phyloP scores from a whole-genome alignment of 1,140 invertebrate species.

The Monochamus saltuarius region DNA sequence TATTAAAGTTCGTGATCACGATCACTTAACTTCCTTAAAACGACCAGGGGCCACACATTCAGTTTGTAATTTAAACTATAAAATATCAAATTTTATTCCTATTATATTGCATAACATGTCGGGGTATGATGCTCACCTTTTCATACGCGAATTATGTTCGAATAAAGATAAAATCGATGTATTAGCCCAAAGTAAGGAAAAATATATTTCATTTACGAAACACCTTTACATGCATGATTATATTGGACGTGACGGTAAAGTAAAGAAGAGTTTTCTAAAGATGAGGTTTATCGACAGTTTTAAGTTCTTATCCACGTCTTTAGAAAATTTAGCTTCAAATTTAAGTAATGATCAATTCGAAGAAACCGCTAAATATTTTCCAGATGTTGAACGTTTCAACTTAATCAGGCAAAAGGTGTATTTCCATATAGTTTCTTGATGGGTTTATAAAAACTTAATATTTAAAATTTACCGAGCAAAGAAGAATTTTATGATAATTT shows the following conservation, averaged over 20 bases:
- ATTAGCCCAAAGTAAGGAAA: slow-evolving; percentile 10
- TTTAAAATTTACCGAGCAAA: slow-evolving; percentile 39
- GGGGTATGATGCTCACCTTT: slow-evolving; percentile 11
- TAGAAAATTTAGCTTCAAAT: slow-evolving; percentile 20
- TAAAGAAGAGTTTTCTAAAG: slow-evolving; percentile 24
- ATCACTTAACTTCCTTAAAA: slow-evolving; percentile 39
- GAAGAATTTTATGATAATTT: slow-evolving; percentile 47
- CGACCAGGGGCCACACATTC: not conserved
- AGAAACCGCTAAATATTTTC: slow-evolving; percentile 32
- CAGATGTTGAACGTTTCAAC: slow-evolving; percentile 42
- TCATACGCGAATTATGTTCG: slow-evolving; percentile 3
- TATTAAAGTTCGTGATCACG: slow-evolving; percentile 38
- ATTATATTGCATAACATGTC: slow-evolving; percentile 9
- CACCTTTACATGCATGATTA: slow-evolving; percentile 26
- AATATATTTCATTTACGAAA: slow-evolving; percentile 33
- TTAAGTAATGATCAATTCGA: not conserved
- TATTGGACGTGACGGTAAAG: slow-evolving; percentile 2
- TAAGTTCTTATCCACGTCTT: slow-evolving; percentile 38
- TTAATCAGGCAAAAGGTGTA: slow-evolving; percentile 42
- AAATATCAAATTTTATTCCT: slow-evolving; percentile 2
- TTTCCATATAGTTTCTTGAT: slow-evolving; percentile 42
- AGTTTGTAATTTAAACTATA: slow-evolving; percentile 5
- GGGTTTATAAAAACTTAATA: slow-evolving; percentile 39
- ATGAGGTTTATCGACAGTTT: slow-evolving; percentile 45
- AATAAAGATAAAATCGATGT: not conserved